A percentile compares a stretch with the other conserved stretches of the same genome.
phyloP scores from a whole-genome alignment of 2,888 invertebrate species.

The Microchrysa polita region DNA sequence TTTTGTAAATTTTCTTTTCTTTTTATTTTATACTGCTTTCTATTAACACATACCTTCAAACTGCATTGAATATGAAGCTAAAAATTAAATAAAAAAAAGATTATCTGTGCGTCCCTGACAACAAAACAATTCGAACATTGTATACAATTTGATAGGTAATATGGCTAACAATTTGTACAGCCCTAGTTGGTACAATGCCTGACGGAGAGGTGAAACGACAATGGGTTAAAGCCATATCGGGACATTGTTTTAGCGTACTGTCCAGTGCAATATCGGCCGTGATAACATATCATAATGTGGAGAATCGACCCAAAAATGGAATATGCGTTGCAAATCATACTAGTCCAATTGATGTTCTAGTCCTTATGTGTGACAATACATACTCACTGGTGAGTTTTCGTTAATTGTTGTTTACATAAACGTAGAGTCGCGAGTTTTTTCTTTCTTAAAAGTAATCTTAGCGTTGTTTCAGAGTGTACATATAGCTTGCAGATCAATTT shows the following conservation, averaged over 20 bases:
- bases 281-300: constrained; percentile 84
- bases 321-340: constrained; percentile 99
- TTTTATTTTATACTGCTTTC: background rate
- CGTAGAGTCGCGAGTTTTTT: background rate
- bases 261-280: constrained; percentile 92
- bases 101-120: constrained; percentile 30
- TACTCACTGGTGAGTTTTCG: constrained; percentile 89
- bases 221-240: constrained; percentile 81
- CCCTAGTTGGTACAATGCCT: constrained; percentile 84
- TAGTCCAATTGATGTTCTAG: constrained; percentile 96
- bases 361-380: constrained; percentile 96
- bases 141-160: constrained; percentile 74
- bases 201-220: constrained; percentile 80
- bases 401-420: constrained; percentile 22
- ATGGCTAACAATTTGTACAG: constrained; percentile 87
- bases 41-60: background rate
- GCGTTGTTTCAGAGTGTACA: background rate
- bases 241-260: constrained; percentile 92
- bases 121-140: constrained; percentile 34
- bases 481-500: no score
- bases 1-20: constrained; percentile 1
- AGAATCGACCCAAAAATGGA: constrained; percentile 81
- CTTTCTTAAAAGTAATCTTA: no score
- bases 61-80: background rate
- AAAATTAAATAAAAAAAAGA: constrained; percentile 20